Conservation (phyloP, 2,888 invertebrate species). For the Mamestra brassicae region DNA sequence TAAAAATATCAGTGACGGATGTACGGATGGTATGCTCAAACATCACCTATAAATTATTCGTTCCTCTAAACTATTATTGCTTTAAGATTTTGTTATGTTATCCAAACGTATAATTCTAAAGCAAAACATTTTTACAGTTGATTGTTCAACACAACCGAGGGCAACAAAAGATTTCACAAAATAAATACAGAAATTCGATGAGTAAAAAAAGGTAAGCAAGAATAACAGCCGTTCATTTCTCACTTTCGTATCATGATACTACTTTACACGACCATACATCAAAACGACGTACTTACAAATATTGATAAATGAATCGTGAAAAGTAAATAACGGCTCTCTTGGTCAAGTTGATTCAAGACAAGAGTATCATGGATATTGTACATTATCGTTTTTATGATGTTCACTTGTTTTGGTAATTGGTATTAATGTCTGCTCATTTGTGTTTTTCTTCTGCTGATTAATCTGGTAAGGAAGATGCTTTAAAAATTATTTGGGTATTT, state of each 20-base stretch:
- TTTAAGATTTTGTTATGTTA: not conserved
- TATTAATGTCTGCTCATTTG: constrained; percentile 29
- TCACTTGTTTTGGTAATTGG: constrained; percentile 33
- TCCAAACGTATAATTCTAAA: not conserved
- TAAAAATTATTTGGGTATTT: not conserved
- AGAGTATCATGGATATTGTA: constrained; percentile 27
- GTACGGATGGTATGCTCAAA: too few relatives aligned
- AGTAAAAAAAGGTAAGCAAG: constrained; percentile 39
- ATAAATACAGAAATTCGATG: constrained; percentile 32
- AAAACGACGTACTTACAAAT: constrained; percentile 62
- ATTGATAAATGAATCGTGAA: constrained; percentile 69
- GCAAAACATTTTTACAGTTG: not conserved
- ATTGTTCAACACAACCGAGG: not conserved
- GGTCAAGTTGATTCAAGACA: constrained; percentile 47
- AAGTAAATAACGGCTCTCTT: constrained; percentile 54
- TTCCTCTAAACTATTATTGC: not conserved
- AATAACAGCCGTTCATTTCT: constrained; percentile 51
- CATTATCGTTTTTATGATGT: constrained; percentile 22
- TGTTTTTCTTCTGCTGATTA: constrained; percentile 11
- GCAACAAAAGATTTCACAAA: constrained; percentile 16
- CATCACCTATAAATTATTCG: not conserved
- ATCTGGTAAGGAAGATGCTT: not conserved
- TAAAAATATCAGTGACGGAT: too few relatives aligned
- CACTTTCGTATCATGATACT: constrained; percentile 55
- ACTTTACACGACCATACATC: constrained; percentile 60